These are phyloP conservation scores for Microchrysa polita DNA, from an alignment of 2,888 invertebrate species.

Conservation along the genomic window DNA sequence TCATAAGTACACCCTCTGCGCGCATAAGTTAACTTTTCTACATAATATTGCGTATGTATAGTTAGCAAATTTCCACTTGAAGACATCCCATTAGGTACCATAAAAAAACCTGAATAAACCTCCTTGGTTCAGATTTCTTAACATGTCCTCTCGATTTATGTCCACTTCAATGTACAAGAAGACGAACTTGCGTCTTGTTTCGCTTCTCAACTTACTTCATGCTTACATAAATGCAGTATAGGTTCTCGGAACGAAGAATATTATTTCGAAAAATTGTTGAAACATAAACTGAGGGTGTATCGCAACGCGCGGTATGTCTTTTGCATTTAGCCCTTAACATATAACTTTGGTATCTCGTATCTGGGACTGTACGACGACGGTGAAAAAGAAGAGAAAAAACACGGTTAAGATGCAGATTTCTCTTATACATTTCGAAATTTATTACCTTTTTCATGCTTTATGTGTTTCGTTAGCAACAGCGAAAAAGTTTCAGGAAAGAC, in stretches of 20 bases:
- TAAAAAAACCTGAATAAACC: neutral
- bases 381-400: no score
- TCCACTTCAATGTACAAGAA: slow-evolving; percentile 18
- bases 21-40: slow-evolving; percentile 2
- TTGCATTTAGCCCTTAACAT: slow-evolving; percentile 6
- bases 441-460: slow-evolving; percentile 11
- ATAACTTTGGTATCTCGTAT: neutral
- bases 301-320: neutral
- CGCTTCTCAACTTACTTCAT: neutral
- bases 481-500: neutral
- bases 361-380: neutral
- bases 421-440: slow-evolving; percentile 14
- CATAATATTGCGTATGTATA: neutral
- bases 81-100: neutral
- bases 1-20: neutral
- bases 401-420: slow-evolving; percentile 35
- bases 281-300: neutral
- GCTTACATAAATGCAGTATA: neutral
- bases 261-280: neutral
- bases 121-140: neutral
- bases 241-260: neutral
- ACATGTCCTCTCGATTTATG: slow-evolving; percentile 34
- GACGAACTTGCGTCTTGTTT: neutral
- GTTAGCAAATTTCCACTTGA: neutral
- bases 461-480: slow-evolving; percentile 9